Conservation (phyloP, 2,113 vertebrate genomes). For the Romanogobio albipinnatus region DNA sequence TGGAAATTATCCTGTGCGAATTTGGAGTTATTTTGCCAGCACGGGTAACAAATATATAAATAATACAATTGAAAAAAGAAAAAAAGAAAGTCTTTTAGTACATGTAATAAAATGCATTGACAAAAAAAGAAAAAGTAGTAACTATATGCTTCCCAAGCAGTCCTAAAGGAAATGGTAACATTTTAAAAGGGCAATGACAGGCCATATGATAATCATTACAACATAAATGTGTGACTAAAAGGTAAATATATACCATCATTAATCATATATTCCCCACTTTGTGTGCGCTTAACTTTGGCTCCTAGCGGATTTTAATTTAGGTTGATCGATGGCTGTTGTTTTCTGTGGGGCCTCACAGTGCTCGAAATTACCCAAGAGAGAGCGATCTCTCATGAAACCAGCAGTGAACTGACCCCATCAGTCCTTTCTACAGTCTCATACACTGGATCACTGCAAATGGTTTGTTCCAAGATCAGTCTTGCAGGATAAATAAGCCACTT, state of each 20-base stretch:
- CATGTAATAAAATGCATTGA: background rate
- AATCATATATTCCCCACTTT: constrained; percentile 27
- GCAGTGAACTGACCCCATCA: constrained; percentile 20
- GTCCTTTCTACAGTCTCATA: background rate
- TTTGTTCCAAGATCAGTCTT: constrained; percentile 11
- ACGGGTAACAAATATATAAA: background rate
- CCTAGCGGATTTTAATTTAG: constrained; percentile 27
- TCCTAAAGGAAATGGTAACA: constrained; percentile 1
- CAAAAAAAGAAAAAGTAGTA: background rate
- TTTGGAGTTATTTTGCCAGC: too few species aligned
- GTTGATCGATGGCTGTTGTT: constrained; percentile 37
- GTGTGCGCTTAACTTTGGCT: constrained; percentile 14
- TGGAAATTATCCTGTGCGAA: too few species aligned
- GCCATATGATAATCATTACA: constrained; percentile 36
- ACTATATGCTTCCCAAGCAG: background rate
- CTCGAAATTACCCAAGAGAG: background rate
- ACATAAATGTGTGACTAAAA: constrained; percentile 7
- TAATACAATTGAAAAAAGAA: background rate
- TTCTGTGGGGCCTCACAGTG: constrained; percentile 12
- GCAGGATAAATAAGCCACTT: background rate
- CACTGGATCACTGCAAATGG: background rate
- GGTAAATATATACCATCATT: constrained; percentile 25
- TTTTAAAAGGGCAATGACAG: constrained; percentile 1
- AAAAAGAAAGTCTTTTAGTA: background rate
- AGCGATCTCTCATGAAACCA: constrained; percentile 18